These are phyloP conservation scores for Meandrina meandrites DNA, from an alignment of 92 coral and sea anemone species.

Conservation along the genomic window DNA sequence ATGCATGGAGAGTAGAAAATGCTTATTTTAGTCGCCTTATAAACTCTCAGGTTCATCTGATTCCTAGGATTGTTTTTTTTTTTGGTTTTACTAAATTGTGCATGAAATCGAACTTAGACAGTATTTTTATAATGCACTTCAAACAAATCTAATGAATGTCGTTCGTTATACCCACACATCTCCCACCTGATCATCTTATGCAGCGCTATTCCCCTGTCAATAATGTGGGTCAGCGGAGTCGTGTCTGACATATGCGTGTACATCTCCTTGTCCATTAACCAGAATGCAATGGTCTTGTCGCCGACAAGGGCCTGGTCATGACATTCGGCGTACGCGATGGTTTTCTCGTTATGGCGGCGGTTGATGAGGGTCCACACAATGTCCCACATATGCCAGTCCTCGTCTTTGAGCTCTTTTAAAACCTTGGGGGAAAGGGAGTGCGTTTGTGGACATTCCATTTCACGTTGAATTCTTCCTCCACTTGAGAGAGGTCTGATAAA, in stretches of 20 bases:
- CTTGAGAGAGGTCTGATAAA: too few species aligned
- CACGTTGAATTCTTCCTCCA: too few species aligned
- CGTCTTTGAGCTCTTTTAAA: conserved; percentile 82
- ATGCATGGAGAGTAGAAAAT: too few species aligned
- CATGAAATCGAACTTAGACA: too few species aligned
- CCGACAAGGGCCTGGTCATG: conserved; percentile 99
- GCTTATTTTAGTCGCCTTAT: too few species aligned
- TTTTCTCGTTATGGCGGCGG: conserved; percentile 91
- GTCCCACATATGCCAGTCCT: conserved; percentile 84
- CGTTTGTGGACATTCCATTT: too few species aligned
- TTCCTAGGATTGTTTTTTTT: too few species aligned
- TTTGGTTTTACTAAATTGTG: too few species aligned
- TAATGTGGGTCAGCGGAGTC: conserved; percentile 74
- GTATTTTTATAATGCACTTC: too few species aligned
- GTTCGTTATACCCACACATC: background rate
- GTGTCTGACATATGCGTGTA: conserved; percentile 84
- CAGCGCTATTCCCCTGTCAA: conserved; percentile 91
- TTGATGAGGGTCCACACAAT: conserved; percentile 83
- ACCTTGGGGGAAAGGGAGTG: conserved; percentile 43
- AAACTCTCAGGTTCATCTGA: too few species aligned
- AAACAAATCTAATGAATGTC: background rate
- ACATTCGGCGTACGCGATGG: conserved; percentile 93
- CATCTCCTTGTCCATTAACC: conserved; percentile 99
- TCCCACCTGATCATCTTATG: conserved; percentile 93
- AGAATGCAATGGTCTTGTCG: conserved; percentile 96